Percentiles rank a stretch among this genome's conserved stretches.
phyloP scores from a whole-genome alignment of 2,888 invertebrate species.

The Acanthosoma haemorrhoidale region DNA sequence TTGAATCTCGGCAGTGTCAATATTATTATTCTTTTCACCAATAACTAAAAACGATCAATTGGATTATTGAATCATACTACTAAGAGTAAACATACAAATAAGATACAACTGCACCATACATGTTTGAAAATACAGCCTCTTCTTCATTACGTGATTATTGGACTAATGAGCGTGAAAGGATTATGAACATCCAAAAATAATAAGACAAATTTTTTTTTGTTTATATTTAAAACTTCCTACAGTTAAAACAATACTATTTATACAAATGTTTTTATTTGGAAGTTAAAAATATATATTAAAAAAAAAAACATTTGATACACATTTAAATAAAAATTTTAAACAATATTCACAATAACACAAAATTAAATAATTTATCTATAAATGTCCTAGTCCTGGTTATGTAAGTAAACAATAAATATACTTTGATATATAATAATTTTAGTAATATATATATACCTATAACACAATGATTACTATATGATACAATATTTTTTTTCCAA shows the following conservation, averaged over 20 bases:
- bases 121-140: no score
- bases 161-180: background rate
- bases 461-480: no score
- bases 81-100: no score
- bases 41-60: no score
- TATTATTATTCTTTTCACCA: no score
- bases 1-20: no score
- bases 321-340: conserved; percentile 7
- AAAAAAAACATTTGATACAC: background rate
- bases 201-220: background rate
- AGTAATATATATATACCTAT: no score
- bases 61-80: no score
- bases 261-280: background rate
- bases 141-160: no score
- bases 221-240: conserved; percentile 8
- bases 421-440: conserved; percentile 6
- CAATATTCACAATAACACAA: conserved; percentile 1
- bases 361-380: conserved; percentile 2
- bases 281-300: background rate
- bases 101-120: no score
- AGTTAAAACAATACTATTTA: background rate
- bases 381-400: background rate
- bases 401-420: background rate
- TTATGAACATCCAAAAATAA: background rate
- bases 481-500: no score